Percentiles rank a stretch among this genome's conserved stretches.
phyloP scores from a whole-genome alignment of 2,888 invertebrate species.

The Tupiocoris notatus region DNA sequence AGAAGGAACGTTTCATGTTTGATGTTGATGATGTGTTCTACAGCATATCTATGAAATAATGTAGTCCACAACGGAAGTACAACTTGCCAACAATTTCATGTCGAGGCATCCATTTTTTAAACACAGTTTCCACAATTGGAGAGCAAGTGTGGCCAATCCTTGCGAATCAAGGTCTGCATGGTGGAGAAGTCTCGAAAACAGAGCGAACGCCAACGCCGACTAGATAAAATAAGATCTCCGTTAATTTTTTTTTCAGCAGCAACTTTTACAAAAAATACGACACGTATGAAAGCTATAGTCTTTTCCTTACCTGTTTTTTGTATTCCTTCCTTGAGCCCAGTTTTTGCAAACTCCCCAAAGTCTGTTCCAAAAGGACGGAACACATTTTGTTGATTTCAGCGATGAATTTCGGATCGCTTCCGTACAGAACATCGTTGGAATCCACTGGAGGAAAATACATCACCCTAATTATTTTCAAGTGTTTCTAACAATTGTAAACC shows the following conservation, averaged over 20 bases:
- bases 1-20: too few species aligned
- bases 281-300: background rate
- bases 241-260: background rate
- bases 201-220: constrained; percentile 69
- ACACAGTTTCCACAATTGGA: constrained; percentile 79
- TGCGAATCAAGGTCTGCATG: constrained; percentile 65
- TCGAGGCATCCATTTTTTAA: constrained; percentile 65
- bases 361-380: constrained; percentile 72
- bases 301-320: constrained; percentile 60
- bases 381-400: constrained; percentile 75
- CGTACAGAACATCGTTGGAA: constrained; percentile 90
- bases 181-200: constrained; percentile 67
- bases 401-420: constrained; percentile 82
- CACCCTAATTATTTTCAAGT: background rate
- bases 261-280: too few species aligned
- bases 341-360: constrained; percentile 67
- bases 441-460: constrained; percentile 64
- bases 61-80: too few species aligned
- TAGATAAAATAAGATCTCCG: constrained; percentile 51
- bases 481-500: background rate
- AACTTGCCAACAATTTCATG: constrained; percentile 57
- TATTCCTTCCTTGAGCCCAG: constrained; percentile 65
- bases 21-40: too few species aligned
- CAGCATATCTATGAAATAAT: too few species aligned
- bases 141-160: constrained; percentile 66